Conservation (phyloP, 2,797 vertebrate species). For the Myoxocephalus aenaeus region DNA sequence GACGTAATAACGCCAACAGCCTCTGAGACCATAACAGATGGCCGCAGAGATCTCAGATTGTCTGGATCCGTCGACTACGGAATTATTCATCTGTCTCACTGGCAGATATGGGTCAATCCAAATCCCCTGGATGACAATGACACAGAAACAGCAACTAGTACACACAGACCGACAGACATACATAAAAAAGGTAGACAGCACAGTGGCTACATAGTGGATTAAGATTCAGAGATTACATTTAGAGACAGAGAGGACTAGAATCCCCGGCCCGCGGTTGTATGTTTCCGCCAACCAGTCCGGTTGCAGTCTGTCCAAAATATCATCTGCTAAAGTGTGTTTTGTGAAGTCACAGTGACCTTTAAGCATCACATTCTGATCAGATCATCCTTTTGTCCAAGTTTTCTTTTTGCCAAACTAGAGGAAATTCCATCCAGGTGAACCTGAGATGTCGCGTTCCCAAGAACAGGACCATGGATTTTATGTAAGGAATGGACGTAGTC, state of each 20-base stretch:
- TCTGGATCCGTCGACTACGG: slow-evolving; percentile 47
- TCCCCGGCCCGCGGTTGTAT: not conserved
- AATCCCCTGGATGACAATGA: slow-evolving; percentile 70
- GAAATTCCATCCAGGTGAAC: not conserved
- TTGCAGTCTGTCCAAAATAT: not conserved
- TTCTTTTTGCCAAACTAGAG: not conserved
- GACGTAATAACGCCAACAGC: slow-evolving; percentile 14
- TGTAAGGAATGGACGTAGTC: no score
- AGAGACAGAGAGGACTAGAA: not conserved
- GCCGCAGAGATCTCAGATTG: slow-evolving; percentile 55
- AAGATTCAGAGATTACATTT: slow-evolving; percentile 8
- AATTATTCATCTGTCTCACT: slow-evolving; percentile 65
- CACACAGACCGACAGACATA: not conserved
- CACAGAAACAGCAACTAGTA: slow-evolving; percentile 47
- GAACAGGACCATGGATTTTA: not conserved
- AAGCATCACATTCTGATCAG: not conserved
- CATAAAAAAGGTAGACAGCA: slow-evolving; percentile 6
- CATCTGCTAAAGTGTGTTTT: not conserved
- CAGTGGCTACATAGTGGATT: slow-evolving; percentile 10
- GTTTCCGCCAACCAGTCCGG: not conserved
- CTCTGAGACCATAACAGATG: slow-evolving; percentile 68
- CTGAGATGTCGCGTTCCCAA: not conserved
- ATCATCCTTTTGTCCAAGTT: no score
- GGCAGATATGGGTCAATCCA: slow-evolving; percentile 79
- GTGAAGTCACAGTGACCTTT: not conserved